Conservation (phyloP, 2,113 vertebrate species). For the Toxotes chatareus region DNA sequence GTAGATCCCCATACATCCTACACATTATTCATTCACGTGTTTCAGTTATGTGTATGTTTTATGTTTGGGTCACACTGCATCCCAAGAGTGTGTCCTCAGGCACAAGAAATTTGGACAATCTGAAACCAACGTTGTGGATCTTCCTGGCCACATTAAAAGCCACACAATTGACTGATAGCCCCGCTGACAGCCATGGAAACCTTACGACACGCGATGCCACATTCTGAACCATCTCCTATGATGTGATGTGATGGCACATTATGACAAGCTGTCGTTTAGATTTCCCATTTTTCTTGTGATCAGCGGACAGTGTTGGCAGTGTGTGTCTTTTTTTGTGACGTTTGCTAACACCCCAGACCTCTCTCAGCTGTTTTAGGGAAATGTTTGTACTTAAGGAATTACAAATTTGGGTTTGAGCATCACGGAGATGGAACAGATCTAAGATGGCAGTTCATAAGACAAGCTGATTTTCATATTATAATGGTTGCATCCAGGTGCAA, state of each 20-base stretch:
- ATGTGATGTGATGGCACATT: slow-evolving; percentile 57
- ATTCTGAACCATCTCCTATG: slow-evolving; percentile 21
- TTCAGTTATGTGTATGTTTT: not conserved
- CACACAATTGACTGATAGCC: slow-evolving; percentile 11
- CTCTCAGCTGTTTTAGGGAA: slow-evolving; percentile 6
- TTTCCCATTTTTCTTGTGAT: slow-evolving; percentile 35
- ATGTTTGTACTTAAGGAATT: not conserved
- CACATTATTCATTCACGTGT: not conserved
- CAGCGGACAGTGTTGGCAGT: slow-evolving; percentile 31
- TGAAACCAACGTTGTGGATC: slow-evolving; percentile 8
- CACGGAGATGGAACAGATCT: too few relatives aligned
- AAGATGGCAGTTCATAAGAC: not conserved
- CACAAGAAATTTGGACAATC: not conserved
- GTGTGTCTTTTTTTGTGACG: slow-evolving; percentile 32
- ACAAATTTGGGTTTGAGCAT: slow-evolving; percentile 6
- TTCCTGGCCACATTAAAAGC: slow-evolving; percentile 15
- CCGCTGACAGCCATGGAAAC: slow-evolving; percentile 49
- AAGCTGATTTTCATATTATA: not conserved
- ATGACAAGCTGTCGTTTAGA: slow-evolving; percentile 62
- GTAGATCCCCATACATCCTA: too few relatives aligned
- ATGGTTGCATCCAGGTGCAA: not conserved
- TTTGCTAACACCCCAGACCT: slow-evolving; percentile 26
- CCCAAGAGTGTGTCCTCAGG: not conserved
- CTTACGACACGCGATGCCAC: slow-evolving; percentile 39
- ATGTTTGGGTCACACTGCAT: not conserved